phyloP scores from a whole-genome alignment of 2,888 invertebrate genomes.

The Allygus modestus region DNA sequence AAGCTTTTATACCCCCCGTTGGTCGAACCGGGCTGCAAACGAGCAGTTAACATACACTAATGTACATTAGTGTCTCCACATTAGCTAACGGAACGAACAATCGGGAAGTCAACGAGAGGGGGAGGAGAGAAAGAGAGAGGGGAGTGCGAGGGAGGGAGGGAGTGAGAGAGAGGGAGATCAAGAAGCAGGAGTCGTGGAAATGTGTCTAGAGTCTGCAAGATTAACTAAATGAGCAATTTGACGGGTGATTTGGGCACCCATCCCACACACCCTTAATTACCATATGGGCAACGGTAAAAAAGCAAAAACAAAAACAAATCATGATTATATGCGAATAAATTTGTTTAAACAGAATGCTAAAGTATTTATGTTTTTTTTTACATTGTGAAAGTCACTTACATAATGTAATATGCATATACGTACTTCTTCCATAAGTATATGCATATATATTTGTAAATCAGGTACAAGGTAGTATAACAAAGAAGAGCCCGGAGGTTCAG shows the following conservation, averaged over 20 bases:
- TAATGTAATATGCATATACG: no score
- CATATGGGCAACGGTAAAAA: constrained; percentile 41
- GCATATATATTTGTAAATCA: no score
- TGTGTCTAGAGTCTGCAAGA: constrained; percentile 57
- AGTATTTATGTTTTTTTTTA: no score
- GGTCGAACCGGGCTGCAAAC: not conserved
- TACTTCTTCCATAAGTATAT: no score
- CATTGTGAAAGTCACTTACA: no score
- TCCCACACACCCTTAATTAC: constrained; percentile 50
- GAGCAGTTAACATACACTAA: constrained; percentile 19
- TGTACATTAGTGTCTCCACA: constrained; percentile 29
- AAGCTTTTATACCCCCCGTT: not conserved
- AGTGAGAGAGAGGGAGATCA: constrained; percentile 13
- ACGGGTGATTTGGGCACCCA: constrained; percentile 58
- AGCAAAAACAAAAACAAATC: no score
- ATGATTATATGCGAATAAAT: no score
- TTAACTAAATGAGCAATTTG: constrained; percentile 59
- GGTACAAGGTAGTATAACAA: no score
- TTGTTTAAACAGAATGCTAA: no score
- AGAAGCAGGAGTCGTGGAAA: constrained; percentile 46
- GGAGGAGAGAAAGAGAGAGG: no score
- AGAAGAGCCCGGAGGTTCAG: no score
- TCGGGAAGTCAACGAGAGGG: no score
- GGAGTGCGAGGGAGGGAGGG: not conserved
- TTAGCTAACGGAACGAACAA: constrained; percentile 16